Conservation (phyloP, 2,113 vertebrate genomes). For the Orthonyx spaldingii region DNA sequence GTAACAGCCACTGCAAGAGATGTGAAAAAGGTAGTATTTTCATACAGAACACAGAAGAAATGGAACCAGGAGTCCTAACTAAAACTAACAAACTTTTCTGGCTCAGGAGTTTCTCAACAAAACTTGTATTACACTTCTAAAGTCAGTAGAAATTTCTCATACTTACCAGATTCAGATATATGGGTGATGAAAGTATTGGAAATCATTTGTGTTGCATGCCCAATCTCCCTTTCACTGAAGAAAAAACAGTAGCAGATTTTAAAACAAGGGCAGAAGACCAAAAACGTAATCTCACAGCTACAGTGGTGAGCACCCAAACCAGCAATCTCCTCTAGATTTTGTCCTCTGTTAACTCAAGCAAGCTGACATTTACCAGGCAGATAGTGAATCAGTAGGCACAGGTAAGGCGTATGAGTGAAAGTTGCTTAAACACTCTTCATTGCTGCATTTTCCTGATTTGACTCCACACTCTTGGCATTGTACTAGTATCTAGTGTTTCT, state of each 20-base stretch:
- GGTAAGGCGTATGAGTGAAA: not conserved
- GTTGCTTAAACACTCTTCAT: not conserved
- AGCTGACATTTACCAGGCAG: not conserved
- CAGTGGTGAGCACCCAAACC: not conserved
- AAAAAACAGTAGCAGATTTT: not conserved
- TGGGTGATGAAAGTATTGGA: not conserved
- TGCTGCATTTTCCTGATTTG: not conserved
- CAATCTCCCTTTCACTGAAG: not conserved
- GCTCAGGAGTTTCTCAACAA: not conserved
- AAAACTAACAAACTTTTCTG: not conserved
- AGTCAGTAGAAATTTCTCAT: not conserved
- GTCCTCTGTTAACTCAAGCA: not conserved
- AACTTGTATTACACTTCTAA: not conserved
- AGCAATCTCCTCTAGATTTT: not conserved
- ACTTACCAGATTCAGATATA: not conserved
- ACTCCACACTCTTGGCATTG: not conserved
- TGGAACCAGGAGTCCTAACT: not conserved
- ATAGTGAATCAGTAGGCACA: not conserved
- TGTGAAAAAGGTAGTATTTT: not conserved
- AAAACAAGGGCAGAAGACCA: not conserved
- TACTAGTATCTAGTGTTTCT: not conserved
- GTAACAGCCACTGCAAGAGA: not conserved
- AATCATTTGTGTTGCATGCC: not conserved
- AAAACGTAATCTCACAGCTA: not conserved
- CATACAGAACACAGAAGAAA: not conserved